A percentile compares a stretch with the other conserved stretches of the same genome.
Conservation (phyloP, 2,797 vertebrate genomes). For the Numenius phaeopus region DNA sequence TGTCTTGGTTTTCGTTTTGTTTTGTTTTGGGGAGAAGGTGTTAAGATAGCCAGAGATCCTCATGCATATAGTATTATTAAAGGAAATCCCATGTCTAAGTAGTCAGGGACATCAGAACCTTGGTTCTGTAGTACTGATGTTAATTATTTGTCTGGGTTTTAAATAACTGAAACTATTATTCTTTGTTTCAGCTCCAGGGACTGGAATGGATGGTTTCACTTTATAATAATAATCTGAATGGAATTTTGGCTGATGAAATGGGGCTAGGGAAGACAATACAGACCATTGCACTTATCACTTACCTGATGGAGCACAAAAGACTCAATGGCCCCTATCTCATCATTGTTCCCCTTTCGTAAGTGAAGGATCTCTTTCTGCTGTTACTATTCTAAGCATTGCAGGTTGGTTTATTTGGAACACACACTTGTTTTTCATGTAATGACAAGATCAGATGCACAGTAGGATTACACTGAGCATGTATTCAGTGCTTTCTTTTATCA, state of each 20-base stretch:
- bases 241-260: constrained; percentile 98
- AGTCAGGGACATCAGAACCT: constrained; percentile 19
- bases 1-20: neutral
- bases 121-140: constrained; percentile 32
- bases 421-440: neutral
- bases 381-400: neutral
- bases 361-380: constrained; percentile 37
- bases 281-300: constrained; percentile 98
- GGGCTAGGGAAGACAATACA: constrained; percentile 99
- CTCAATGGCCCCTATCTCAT: constrained; percentile 97
- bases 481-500: neutral
- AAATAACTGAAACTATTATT: constrained; percentile 64
- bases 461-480: neutral
- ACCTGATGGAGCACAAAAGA: constrained; percentile 96
- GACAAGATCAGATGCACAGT: neutral
- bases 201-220: constrained; percentile 99
- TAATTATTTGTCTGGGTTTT: constrained; percentile 59
- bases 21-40: neutral
- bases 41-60: neutral
- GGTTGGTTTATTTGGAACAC: neutral
- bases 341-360: constrained; percentile 98
- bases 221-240: constrained; percentile 98
- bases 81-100: neutral
- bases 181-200: constrained; percentile 88
- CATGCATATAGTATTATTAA: neutral